Evolutionary conservation across 2,797 vertebrate species (phyloP), one percentile per base, ranked within the genome.

Genomic region (Morelia viridis): DNA sequence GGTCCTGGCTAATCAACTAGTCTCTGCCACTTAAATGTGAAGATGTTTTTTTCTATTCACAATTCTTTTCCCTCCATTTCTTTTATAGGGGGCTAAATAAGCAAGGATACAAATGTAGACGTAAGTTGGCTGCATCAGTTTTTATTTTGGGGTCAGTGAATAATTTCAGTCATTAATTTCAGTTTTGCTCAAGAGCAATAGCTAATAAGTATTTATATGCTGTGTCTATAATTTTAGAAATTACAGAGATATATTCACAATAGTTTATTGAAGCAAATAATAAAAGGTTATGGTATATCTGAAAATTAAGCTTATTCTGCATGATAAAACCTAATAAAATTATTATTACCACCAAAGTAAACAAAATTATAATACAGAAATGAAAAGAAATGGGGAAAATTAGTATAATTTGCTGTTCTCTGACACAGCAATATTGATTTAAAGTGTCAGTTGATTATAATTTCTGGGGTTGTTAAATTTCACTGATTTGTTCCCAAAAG

Each of bases 41-140:
- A 58, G 0, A 11, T 41, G 2, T n/a, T 56, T 35, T 87, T 46
- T 90, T 90, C 12, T 89, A 12, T 86, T 80, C 3, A 10, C 92
- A 0, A 92, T 92, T 87, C 94, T 9, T 35, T 71, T 56, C 28
- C 57, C 94, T 90, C 53, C 76, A 85, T 96, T 96, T 96, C 58
- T 95, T 93, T 97, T 97, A 91, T 95, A 99, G 99, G 99, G 99
- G 99, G 2, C 98, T 99, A 95, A 99, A 99, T 98, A 99, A 99
- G 94, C 99, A 99, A 96, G 99, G 99, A 87, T 99, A 99, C 98
- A 99, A 99, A 97, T 99, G 99, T 97, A 98, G 98, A 96, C 98
- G 99, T 99, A 97, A 99, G 99, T 98, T 62, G 3, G 86, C 62
- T 92, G 35, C 62, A 31, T 3, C 12, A 22, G 56, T 22, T 90